Conservation (phyloP, 2,888 invertebrate species). For the Heteromurus nitidus region DNA sequence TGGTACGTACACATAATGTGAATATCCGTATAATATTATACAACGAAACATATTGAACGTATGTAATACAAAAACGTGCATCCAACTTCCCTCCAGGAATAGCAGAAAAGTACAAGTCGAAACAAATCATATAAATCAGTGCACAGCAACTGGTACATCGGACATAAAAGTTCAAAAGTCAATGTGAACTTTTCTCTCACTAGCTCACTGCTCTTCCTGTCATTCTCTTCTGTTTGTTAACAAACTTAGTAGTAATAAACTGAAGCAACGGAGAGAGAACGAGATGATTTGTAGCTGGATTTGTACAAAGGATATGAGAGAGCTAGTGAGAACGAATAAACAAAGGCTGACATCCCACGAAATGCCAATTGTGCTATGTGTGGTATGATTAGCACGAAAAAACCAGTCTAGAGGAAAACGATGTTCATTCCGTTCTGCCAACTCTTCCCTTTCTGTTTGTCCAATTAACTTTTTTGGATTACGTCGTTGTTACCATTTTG, state of each 20-base stretch:
- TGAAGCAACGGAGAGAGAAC: not conserved
- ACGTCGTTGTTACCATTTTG: too few species aligned
- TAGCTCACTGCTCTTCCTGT: slow-evolving; percentile 55
- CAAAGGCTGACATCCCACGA: too few species aligned
- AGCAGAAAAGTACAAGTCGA: slow-evolving; percentile 10
- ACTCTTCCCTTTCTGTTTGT: too few species aligned
- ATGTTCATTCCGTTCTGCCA: too few species aligned
- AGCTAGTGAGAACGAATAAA: too few species aligned
- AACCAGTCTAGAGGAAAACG: too few species aligned
- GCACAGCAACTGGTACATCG: not conserved
- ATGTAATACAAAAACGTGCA: too few species aligned
- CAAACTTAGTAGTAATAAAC: slow-evolving; percentile 39
- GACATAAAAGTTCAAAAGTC: slow-evolving; percentile 48
- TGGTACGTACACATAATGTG: too few species aligned
- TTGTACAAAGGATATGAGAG: too few species aligned
- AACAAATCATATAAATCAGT: slow-evolving; percentile 29
- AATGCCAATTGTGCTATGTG: too few species aligned
- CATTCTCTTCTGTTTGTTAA: slow-evolving; percentile 36
- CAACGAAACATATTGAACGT: not conserved
- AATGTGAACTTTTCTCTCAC: slow-evolving; percentile 38
- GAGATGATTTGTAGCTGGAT: slow-evolving; percentile 56
- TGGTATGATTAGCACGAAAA: too few species aligned
- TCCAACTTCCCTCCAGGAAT: slow-evolving; percentile 22
- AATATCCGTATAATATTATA: not conserved
- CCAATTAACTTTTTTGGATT: too few species aligned